A percentile compares a stretch with the other conserved stretches of the same genome.
Conservation (phyloP, 2,113 vertebrate species). For the Daubentonia madagascariensis region DNA sequence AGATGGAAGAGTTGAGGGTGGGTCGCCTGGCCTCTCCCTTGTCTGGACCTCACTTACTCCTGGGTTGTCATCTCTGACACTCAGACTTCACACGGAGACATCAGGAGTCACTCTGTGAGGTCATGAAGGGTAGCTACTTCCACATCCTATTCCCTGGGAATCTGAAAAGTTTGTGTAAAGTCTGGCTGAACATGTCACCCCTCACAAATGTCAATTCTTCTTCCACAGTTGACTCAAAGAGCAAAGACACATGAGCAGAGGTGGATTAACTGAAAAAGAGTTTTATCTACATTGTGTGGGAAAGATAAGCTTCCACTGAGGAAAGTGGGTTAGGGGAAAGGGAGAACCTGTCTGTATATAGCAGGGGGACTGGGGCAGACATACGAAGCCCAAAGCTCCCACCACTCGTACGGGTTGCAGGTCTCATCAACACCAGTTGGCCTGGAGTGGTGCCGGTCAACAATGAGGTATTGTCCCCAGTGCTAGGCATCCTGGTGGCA, state of each 20-base stretch:
- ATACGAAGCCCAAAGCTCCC: neutral
- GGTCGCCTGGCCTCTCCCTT: too few species aligned
- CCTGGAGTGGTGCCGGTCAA: conserved; percentile 63
- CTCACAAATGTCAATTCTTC: conserved; percentile 78
- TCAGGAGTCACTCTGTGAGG: too few species aligned
- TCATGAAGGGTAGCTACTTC: conserved; percentile 52
- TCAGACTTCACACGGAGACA: too few species aligned
- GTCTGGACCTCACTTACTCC: too few species aligned
- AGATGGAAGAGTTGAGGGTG: neutral
- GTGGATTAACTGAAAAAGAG: neutral
- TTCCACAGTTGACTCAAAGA: conserved; percentile 82
- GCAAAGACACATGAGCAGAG: neutral
- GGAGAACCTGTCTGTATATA: neutral
- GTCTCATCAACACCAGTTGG: conserved; percentile 79
- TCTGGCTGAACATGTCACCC: conserved; percentile 84
- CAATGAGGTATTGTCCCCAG: fast-evolving
- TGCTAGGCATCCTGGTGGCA: conserved; percentile 77
- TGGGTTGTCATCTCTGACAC: too few species aligned
- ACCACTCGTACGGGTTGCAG: neutral
- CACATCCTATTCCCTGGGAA: conserved; percentile 64
- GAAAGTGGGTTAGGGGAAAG: neutral
- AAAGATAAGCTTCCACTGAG: neutral
- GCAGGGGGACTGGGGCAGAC: fast-evolving
- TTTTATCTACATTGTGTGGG: fast-evolving
- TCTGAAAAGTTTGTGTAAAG: conserved; percentile 72